A percentile compares a stretch with the other conserved stretches of the same genome.
Conservation (phyloP, 1,140 invertebrate genomes). For the Eufriesea mexicana region DNA sequence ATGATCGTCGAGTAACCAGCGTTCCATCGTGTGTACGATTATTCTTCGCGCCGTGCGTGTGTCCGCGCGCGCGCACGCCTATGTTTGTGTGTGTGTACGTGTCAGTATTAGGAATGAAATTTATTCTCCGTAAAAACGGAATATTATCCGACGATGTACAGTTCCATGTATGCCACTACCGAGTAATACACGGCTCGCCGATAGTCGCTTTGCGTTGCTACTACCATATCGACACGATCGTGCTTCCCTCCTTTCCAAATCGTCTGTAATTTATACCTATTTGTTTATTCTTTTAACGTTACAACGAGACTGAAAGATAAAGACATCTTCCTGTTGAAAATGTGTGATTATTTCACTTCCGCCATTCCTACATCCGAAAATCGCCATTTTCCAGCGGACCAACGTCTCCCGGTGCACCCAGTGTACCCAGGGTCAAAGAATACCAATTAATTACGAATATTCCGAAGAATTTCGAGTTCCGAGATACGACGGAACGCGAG, state of each 20-base stretch:
- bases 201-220: background rate
- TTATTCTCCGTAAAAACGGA: too few species aligned
- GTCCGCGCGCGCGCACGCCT: too few species aligned
- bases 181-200: too few species aligned
- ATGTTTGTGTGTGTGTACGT: background rate
- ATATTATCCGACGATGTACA: background rate
- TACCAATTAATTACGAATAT: too few species aligned
- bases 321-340: constrained; percentile 1
- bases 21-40: background rate
- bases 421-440: too few species aligned
- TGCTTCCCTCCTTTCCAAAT: background rate
- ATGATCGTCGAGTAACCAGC: background rate
- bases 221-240: background rate
- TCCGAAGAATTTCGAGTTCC: too few species aligned
- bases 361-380: too few species aligned
- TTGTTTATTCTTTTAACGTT: background rate
- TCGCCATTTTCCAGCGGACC: background rate
- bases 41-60: too few species aligned
- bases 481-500: too few species aligned
- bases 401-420: too few species aligned
- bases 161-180: background rate
- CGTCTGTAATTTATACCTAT: background rate
- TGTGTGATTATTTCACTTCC: too few species aligned
- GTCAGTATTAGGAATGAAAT: constrained; percentile 19
- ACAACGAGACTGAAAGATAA: constrained; percentile 11